Conservation (phyloP, 2,797 vertebrate genomes). For the Sebastes steindachneri region DNA sequence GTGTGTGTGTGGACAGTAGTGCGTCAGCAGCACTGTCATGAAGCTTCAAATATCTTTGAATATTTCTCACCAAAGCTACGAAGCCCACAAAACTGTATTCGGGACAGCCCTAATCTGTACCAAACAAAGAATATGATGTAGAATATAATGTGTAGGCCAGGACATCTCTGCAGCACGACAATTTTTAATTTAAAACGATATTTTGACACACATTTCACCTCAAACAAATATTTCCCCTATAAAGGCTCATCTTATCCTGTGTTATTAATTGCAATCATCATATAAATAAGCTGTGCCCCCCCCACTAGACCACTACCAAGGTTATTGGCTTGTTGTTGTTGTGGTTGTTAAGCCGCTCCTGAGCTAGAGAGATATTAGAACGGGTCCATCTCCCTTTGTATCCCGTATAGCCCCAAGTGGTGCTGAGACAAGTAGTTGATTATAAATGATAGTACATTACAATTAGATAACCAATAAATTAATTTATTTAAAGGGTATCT, state of each 20-base stretch:
- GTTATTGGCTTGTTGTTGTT: slow-evolving; percentile 12
- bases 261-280: neutral
- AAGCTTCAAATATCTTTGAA: too few relatives aligned
- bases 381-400: too few relatives aligned
- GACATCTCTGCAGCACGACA: too few relatives aligned
- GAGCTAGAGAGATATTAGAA: slow-evolving; percentile 7
- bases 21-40: too few relatives aligned
- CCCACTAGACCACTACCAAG: neutral
- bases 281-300: neutral
- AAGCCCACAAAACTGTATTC: too few relatives aligned
- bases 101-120: too few relatives aligned
- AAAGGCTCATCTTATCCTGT: neutral
- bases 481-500: neutral
- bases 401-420: too few relatives aligned
- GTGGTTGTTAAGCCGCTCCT: slow-evolving; percentile 6
- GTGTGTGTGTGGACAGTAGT: too few relatives aligned
- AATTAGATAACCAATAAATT: neutral
- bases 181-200: too few relatives aligned
- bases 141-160: too few relatives aligned
- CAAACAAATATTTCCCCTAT: neutral
- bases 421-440: neutral
- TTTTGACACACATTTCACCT: too few relatives aligned
- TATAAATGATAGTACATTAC: neutral
- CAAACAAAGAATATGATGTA: neutral
- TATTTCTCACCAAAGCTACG: too few relatives aligned